phyloP scores from a whole-genome alignment of 2,888 invertebrate species.

The Camptogramma bilineatum region DNA sequence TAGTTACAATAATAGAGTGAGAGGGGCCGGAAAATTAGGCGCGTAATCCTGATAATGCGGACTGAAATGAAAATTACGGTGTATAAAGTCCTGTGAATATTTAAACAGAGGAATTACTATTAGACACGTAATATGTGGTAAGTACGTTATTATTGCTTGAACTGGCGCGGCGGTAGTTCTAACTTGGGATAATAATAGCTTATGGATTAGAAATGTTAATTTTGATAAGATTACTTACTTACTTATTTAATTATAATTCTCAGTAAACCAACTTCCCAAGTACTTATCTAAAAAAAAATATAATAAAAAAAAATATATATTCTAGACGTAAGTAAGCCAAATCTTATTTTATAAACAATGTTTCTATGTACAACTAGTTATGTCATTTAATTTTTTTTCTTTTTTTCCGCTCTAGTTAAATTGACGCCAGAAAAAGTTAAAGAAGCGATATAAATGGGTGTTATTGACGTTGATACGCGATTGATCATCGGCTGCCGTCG shows the following conservation, averaged over 20 bases:
- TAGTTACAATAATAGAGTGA: constrained; percentile 72
- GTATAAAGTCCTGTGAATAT: constrained; percentile 51
- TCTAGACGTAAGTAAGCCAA: too few species aligned
- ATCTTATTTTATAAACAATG: too few species aligned
- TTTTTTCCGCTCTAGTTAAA: not conserved
- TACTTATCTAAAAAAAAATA: too few species aligned
- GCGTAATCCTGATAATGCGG: constrained; percentile 66
- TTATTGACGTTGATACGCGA: constrained; percentile 68
- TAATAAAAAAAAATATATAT: too few species aligned
- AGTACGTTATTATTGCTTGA: constrained; percentile 32
- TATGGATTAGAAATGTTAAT: constrained; percentile 19
- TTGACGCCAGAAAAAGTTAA: constrained; percentile 2
- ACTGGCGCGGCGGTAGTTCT: constrained; percentile 23
- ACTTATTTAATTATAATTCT: constrained; percentile 17
- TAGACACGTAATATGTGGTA: constrained; percentile 46
- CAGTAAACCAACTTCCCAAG: too few species aligned
- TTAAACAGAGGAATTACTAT: constrained; percentile 49
- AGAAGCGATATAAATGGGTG: constrained; percentile 32
- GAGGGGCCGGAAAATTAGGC: constrained; percentile 61
- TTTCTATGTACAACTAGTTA: too few species aligned
- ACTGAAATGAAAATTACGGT: constrained; percentile 69
- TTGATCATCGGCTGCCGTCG: constrained; percentile 62
- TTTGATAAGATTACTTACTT: constrained; percentile 16
- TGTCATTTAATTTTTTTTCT: too few species aligned
- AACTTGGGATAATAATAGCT: constrained; percentile 22